phyloP scores from a whole-genome alignment of 2,888 invertebrate genomes.

The Byasa hedistus region DNA sequence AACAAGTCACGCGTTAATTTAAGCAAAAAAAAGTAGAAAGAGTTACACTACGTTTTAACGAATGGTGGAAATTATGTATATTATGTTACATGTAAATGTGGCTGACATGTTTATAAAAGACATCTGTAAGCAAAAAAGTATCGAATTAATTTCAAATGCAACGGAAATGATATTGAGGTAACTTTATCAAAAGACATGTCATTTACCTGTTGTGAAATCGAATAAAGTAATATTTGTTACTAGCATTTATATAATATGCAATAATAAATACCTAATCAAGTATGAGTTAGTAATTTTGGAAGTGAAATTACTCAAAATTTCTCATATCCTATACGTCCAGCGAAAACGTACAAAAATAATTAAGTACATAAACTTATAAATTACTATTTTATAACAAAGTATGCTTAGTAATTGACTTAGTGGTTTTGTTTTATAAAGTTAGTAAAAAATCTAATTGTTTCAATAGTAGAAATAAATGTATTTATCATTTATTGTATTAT shows the following conservation, averaged over 20 bases:
- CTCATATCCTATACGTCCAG: neutral
- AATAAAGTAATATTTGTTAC: neutral
- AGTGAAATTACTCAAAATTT: neutral
- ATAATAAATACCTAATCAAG: neutral
- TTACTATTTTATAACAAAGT: no score
- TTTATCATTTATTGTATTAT: no score
- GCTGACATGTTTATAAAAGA: neutral
- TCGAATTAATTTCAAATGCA: neutral
- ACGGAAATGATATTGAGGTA: neutral
- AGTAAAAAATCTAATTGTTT: no score
- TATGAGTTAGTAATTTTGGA: neutral
- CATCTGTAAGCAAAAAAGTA: neutral
- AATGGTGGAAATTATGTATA: neutral
- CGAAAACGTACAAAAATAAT: neutral
- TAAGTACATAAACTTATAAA: no score
- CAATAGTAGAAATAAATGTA: no score
- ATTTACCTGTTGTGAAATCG: neutral
- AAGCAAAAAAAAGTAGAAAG: neutral
- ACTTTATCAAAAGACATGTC: neutral
- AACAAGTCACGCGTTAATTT: neutral
- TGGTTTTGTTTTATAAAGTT: no score
- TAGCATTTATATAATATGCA: neutral
- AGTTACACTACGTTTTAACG: neutral
- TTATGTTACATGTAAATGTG: neutral
- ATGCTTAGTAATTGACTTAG: no score